Evolutionary conservation across 2,888 invertebrate genomes (phyloP), one percentile per base, ranked within the genome.

Genomic region (Drosophila koepferae): DNA sequence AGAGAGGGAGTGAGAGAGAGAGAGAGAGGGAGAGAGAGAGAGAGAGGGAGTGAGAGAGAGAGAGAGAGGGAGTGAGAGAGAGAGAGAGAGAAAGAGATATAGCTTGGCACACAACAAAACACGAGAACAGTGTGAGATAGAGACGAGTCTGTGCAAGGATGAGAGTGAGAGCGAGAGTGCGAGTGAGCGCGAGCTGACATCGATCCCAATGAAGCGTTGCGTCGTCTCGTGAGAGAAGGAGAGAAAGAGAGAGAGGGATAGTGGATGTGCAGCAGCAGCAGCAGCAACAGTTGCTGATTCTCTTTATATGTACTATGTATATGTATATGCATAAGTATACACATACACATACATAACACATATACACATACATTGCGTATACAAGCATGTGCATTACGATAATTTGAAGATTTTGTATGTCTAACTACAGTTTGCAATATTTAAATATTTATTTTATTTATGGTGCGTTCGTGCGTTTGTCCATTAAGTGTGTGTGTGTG

Each of bases 401-500:
- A 31, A 40, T 63, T 46, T 46, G 7, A 38, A 38, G 49, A 40
- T 40, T 41, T 53, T 58, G 63, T 44, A 54, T 48, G 55, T 43
- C 48, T 55, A 44, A 55, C 60, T 56, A 61, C 48, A 43, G 23
- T 14, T 56, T 56, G 56, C 43, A 56, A 14, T 31, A 20, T 55
- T 31, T 41, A 43, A 16, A 34, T 23, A 31, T 18, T 49, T 49
- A 36, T 20, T 8, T 43, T 12, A 23, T 14, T 34, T 43, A 28
- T 28, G 31, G 23, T 62, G 61, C 41, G 31, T 58, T 46, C 44
- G 36, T 55, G 44, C 28, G 28, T 14, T 34, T 34, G 46, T 41
- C 28, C 58, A 38, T 48, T 38, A 31, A 31, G 49, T 31, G 18
- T 60, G 20, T 16, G 28, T 10, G 60, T 4, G 60, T 20, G 58